phyloP scores from a whole-genome alignment of 2,797 vertebrate species.

The Sebastes iracundus region DNA sequence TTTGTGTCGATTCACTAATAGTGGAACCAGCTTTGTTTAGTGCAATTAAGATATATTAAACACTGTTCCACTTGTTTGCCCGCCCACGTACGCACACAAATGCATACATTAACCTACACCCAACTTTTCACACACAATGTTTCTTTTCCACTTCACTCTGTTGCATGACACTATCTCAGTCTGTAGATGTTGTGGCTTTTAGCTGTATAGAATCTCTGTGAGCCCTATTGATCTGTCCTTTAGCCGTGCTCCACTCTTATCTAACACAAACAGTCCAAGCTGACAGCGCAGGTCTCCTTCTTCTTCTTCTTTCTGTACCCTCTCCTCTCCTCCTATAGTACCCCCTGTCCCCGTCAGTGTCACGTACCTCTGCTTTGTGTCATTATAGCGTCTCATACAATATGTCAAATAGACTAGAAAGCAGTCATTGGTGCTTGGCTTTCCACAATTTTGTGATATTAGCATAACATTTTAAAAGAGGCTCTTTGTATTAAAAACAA shows the following conservation, averaged over 20 bases:
- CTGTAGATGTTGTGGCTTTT: conserved; percentile 8
- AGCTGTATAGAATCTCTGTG: conserved; percentile 5
- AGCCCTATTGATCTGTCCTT: conserved; percentile 49
- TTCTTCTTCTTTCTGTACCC: background rate
- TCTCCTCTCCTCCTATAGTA: background rate
- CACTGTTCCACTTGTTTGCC: conserved; percentile 19
- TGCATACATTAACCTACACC: background rate
- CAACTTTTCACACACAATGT: background rate
- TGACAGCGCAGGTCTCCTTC: conserved; percentile 22
- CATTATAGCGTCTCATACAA: background rate
- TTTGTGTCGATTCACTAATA: conserved; percentile 39
- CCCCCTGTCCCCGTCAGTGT: background rate
- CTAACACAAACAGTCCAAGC: conserved; percentile 35
- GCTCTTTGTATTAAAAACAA: background rate
- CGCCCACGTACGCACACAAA: background rate
- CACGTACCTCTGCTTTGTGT: conserved; percentile 16
- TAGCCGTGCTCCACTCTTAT: conserved; percentile 37
- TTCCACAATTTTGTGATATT: background rate
- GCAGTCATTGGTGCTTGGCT: background rate
- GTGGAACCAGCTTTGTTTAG: conserved; percentile 23
- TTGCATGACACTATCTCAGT: conserved; percentile 13
- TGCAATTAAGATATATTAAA: conserved; percentile 59
- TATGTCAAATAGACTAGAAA: background rate
- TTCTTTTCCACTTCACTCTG: background rate
- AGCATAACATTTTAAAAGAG: background rate